Conservation (phyloP, 2,113 vertebrate species). For the Geococcyx californianus region DNA sequence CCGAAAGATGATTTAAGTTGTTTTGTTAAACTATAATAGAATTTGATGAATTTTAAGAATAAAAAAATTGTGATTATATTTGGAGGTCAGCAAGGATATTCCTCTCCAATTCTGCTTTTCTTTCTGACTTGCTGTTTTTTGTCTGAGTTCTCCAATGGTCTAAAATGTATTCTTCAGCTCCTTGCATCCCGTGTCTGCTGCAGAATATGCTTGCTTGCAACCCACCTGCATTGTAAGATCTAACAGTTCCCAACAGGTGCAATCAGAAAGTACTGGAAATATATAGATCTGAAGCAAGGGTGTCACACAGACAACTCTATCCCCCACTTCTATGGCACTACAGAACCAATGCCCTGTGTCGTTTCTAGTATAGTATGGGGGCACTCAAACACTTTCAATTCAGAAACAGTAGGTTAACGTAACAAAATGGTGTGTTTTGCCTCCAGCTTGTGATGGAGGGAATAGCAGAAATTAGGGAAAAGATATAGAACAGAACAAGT, state of each 20-base stretch:
- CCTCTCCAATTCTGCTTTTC: background rate
- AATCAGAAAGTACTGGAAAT: background rate
- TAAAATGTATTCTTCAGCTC: background rate
- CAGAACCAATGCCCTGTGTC: background rate
- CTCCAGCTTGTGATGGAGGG: background rate
- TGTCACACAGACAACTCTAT: background rate
- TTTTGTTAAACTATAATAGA: background rate
- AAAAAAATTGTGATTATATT: background rate
- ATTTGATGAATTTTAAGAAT: background rate
- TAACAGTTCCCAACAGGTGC: background rate
- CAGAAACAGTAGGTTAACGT: background rate
- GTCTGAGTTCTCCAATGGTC: background rate
- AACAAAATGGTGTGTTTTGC: background rate
- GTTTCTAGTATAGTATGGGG: background rate
- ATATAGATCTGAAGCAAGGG: background rate
- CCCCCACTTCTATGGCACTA: background rate
- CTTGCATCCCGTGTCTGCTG: background rate
- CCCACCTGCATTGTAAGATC: background rate
- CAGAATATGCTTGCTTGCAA: background rate
- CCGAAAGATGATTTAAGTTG: background rate
- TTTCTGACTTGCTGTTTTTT: background rate
- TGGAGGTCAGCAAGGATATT: background rate
- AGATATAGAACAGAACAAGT: background rate
- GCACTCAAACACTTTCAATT: accelerated
- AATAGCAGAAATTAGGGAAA: background rate